Evolutionary conservation across 2,888 invertebrate species (phyloP).

Genomic region (Maniola hyperantus): DNA sequence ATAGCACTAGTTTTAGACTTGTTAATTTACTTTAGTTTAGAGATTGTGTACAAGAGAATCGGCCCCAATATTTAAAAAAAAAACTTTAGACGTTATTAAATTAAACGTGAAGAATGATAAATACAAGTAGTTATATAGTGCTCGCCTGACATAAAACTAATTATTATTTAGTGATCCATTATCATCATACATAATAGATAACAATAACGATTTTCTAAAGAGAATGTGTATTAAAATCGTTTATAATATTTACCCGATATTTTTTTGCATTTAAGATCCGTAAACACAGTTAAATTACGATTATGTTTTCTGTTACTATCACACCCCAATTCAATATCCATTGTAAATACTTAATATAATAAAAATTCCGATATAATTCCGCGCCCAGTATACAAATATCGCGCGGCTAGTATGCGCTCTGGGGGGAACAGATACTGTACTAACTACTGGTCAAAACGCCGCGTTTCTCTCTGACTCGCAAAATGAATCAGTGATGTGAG

Average conservation of each 20-base stretch:
- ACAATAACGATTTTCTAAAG: slow-evolving; percentile 1
- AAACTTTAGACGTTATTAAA: no score
- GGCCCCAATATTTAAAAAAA: no score
- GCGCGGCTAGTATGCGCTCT: slow-evolving; percentile 1
- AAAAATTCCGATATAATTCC: background rate
- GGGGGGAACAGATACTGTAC: background rate
- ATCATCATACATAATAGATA: slow-evolving; percentile 2
- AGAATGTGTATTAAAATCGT: background rate
- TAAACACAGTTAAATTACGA: slow-evolving; percentile 47
- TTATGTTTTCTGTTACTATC: slow-evolving; percentile 30
- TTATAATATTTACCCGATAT: slow-evolving; percentile 40
- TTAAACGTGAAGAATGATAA: background rate
- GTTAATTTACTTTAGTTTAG: no score
- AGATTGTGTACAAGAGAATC: no score
- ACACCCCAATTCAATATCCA: slow-evolving; percentile 52
- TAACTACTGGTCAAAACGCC: slow-evolving; percentile 11
- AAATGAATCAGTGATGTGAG: slow-evolving; percentile 15
- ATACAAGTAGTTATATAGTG: background rate
- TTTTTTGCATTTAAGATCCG: slow-evolving; percentile 47
- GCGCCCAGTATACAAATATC: background rate
- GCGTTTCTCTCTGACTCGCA: slow-evolving; percentile 9
- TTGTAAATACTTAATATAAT: slow-evolving; percentile 33
- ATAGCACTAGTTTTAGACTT: no score
- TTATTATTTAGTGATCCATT: background rate
- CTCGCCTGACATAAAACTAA: background rate